phyloP scores from a whole-genome alignment of 2,888 invertebrate genomes.

The Hyles lineata region DNA sequence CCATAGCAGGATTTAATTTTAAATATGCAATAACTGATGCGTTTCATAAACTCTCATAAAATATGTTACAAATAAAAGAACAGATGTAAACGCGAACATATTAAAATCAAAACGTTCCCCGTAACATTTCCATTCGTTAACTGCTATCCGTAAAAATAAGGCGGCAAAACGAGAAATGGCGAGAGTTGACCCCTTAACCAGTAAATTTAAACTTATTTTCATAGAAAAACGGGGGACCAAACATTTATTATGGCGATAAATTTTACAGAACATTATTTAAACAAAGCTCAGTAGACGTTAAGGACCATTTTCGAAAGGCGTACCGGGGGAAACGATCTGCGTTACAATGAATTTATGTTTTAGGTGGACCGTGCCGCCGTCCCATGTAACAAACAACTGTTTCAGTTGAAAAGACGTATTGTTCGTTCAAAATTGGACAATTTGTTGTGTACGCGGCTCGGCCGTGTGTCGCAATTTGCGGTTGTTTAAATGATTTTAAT shows the following conservation, averaged over 20 bases:
- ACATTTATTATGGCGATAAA: slow-evolving; percentile 83
- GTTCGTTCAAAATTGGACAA: slow-evolving; percentile 45
- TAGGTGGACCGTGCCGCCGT: slow-evolving; percentile 59
- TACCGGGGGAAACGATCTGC: slow-evolving; percentile 68
- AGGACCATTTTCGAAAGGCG: slow-evolving; percentile 79
- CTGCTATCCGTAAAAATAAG: slow-evolving; percentile 46
- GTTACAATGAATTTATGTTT: slow-evolving; percentile 78
- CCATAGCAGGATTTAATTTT: no score
- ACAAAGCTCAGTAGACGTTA: slow-evolving; percentile 81
- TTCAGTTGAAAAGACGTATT: slow-evolving; percentile 52
- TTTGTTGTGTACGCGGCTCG: slow-evolving; percentile 8
- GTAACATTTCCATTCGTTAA: slow-evolving; percentile 33
- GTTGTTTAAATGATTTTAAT: slow-evolving; percentile 12
- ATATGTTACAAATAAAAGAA: neutral
- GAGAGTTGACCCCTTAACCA: slow-evolving; percentile 61
- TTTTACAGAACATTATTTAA: slow-evolving; percentile 82
- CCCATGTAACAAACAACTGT: slow-evolving; percentile 51
- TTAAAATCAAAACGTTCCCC: slow-evolving; percentile 22
- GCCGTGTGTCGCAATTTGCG: slow-evolving; percentile 20
- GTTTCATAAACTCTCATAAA: no score
- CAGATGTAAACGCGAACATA: neutral
- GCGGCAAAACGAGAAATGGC: slow-evolving; percentile 49
- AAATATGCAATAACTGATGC: no score
- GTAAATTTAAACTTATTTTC: slow-evolving; percentile 81
- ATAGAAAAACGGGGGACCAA: slow-evolving; percentile 76